Percentiles rank a stretch among this genome's conserved stretches.
Conservation (phyloP, 2,888 invertebrate species). For the Seira ritae region DNA sequence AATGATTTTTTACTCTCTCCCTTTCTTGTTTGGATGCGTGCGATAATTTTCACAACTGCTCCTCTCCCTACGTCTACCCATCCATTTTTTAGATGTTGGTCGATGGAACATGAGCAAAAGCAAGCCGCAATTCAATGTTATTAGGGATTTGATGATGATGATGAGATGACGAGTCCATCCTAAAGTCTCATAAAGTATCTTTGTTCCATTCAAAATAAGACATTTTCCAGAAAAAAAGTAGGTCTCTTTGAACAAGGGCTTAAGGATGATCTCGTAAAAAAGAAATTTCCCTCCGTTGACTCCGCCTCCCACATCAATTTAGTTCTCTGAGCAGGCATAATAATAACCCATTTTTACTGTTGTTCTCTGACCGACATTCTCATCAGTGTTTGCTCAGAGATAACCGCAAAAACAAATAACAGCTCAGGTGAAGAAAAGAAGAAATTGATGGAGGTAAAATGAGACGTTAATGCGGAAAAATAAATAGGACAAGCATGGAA, state of each 20-base stretch:
- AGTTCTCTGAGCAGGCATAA: not conserved
- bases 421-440: constrained; percentile 52
- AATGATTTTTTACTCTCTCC: too few species aligned
- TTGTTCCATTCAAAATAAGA: constrained; percentile 46
- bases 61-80: too few species aligned
- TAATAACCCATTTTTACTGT: constrained; percentile 7
- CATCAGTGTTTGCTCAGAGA: constrained; percentile 42
- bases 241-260: constrained; percentile 47
- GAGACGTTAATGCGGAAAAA: constrained; percentile 51
- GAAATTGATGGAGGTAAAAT: constrained; percentile 42
- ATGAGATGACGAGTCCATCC: constrained; percentile 29
- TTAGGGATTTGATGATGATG: constrained; percentile 29
- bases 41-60: constrained; percentile 56
- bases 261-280: constrained; percentile 49
- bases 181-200: constrained; percentile 26
- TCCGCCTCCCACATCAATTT: constrained; percentile 41
- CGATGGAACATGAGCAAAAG: constrained; percentile 22
- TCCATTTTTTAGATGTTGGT: too few species aligned
- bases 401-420: constrained; percentile 63
- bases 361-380: not conserved
- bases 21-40: too few species aligned
- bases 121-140: constrained; percentile 49
- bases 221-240: constrained; percentile 61
- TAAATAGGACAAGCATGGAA: too few species aligned
- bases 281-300: constrained; percentile 22